Evolutionary conservation across 2,888 invertebrate species (phyloP), one percentile per base, ranked within the genome.

Genomic region (Pachliopta kotzebuea): DNA sequence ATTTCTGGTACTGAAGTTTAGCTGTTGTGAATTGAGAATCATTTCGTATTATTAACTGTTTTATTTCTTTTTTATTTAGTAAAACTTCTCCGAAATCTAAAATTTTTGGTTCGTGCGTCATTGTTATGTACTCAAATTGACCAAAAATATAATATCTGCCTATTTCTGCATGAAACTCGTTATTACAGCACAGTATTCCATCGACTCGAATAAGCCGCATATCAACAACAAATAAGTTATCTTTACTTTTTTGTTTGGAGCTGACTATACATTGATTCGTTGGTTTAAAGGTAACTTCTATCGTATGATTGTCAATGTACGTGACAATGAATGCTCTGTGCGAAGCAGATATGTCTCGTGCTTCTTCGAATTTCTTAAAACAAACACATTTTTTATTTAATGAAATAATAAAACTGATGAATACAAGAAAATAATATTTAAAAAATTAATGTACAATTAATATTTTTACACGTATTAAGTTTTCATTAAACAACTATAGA

Each of bases 61-160:
- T 89, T 1, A 79, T 78, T 14, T 77, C 77, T 76, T 78, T 74
- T 45, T 74, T 78, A 72, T 85, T 80, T 3, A 93, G 76, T 50
- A 71, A 53, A 14, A 94, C 78, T 49, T 92, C 78, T 2, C 86
- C 87, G 68, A 94, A 88, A 67, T 88, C 71, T 0, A 94, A 67
- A 9, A 76, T 71, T 65, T 87, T 80, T 0, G 94, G 94, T 24
- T 74, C 70, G 67, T 94, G 82, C 6, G 76, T 76, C 20, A 94
- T 77, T 29, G 80, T 76, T 31, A 92, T 86, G 56, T 83, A 78
- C 79, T 94, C 93, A 65, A 87, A 91, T 74, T 92, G 87, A 0
- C 94, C 94, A 72, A 93, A 90, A 23, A 94, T 80, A 67, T 93
- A 93, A 63, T 93, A 86, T 61, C 92, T 83, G 1, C 92, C 88